Evolutionary conservation across 2,797 vertebrate genomes (phyloP).

Genomic region (Pseudopleuronectes americanus): DNA sequence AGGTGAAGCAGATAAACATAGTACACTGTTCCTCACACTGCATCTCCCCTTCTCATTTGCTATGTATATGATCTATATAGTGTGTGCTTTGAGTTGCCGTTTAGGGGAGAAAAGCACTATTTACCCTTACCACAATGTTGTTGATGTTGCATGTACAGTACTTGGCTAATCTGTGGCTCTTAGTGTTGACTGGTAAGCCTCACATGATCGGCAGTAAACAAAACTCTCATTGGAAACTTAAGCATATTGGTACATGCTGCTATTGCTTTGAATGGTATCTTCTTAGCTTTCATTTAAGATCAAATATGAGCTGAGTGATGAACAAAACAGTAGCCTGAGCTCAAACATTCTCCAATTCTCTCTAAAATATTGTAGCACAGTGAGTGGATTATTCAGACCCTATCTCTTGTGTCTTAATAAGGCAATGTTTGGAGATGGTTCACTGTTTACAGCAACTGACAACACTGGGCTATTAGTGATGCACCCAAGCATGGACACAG

Average conservation of each 20-base stretch:
- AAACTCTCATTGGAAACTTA: no score
- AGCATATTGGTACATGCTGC: neutral
- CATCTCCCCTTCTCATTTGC: no score
- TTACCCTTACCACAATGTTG: no score
- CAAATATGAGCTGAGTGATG: neutral
- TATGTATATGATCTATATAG: no score
- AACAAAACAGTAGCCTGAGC: neutral
- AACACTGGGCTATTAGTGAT: conserved; percentile 66
- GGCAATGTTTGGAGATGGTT: conserved; percentile 94
- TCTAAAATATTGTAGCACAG: neutral
- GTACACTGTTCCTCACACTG: no score
- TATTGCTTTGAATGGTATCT: neutral
- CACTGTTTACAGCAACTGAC: conserved; percentile 77
- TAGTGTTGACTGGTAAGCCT: no score
- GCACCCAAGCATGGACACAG: conserved; percentile 51
- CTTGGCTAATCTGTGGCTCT: no score
- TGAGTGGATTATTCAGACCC: neutral
- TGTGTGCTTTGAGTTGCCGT: no score
- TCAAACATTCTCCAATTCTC: neutral
- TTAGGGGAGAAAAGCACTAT: no score
- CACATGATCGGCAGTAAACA: no score
- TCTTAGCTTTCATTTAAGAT: neutral
- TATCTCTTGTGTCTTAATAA: conserved; percentile 90
- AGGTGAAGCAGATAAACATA: no score
- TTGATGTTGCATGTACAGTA: no score